Evolutionary conservation across 1,140 invertebrate species (phyloP), one percentile per base, ranked within the genome.

Genomic region (Vollenhovia emeryi): DNA sequence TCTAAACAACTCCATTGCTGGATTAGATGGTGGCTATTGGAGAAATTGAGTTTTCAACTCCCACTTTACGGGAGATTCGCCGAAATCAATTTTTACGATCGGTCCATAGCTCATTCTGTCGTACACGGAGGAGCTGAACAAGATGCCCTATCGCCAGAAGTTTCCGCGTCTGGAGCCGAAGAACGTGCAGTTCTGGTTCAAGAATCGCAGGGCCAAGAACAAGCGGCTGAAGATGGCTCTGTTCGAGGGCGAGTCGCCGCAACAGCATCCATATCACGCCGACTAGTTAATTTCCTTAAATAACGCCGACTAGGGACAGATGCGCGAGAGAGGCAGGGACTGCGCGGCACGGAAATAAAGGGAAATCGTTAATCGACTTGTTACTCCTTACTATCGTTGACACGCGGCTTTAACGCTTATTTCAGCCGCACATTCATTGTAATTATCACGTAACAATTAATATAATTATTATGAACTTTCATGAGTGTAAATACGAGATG

Each of bases 181-280:
- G 95, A 99, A 99, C 93, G 98, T 99, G 71, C 99, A 99, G 95
- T 99, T 99, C 93, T 98, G 98, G 98, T 98, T 98, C 94, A 99
- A 99, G 95, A 99, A 99, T 94, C 97, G 99, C 60, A 95, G 98
- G 60, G 99, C 99, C 86, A 99, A 99, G 94, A 99, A 98, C 93
- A 99, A 99, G 94, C 96, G 99, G 33, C 95, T 99, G 91, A 98
- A 98, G 94, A 98, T 98, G 97, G 97, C 97, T 0, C 94, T 98
- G 30, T 98, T 97, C 91, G 95, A 96, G 80, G 93, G 93, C 52
- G 97, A 97, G 91, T 94, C 95, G 93, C 95, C 95, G 90, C 96
- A 96, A 50, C 88, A 93, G 45, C 94, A 95, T 90, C 92, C 93
- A 59, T 95, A 94, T 87, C 94, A 95, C 78, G 93, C 94, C 40